Percentiles rank a stretch among this genome's conserved stretches.
phyloP scores from a whole-genome alignment of 2,797 vertebrate species.

The Rachycentron canadum region DNA sequence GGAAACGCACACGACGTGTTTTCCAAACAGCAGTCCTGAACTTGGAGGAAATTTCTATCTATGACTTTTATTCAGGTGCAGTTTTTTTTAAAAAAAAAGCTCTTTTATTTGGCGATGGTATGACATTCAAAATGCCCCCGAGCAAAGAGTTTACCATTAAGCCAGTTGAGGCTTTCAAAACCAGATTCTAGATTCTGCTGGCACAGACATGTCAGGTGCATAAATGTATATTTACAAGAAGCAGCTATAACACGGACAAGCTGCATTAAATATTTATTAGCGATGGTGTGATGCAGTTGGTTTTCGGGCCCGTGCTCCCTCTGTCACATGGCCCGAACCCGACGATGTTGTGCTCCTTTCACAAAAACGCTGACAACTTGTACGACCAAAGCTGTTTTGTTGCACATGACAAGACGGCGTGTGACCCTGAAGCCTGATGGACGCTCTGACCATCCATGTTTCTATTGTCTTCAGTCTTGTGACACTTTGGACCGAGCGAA shows the following conservation, averaged over 20 bases:
- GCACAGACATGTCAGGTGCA: background rate
- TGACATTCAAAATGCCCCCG: too few species aligned
- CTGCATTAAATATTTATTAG: background rate
- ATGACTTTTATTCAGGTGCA: background rate
- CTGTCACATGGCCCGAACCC: background rate
- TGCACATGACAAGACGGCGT: background rate
- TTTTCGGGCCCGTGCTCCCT: background rate
- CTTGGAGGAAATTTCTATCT: conserved; percentile 13
- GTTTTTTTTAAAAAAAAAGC: too few species aligned
- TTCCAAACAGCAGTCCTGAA: conserved; percentile 22
- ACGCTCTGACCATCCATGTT: too few species aligned
- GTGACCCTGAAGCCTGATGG: background rate
- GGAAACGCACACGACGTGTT: background rate
- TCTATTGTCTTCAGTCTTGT: background rate
- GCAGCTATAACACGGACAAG: background rate
- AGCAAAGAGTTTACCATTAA: too few species aligned
- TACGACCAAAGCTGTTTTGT: background rate
- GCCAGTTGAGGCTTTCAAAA: background rate
- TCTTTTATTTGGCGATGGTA: too few species aligned
- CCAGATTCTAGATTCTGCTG: background rate
- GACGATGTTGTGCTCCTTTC: conserved; percentile 8
- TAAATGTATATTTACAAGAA: background rate
- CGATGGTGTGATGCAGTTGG: background rate
- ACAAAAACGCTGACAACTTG: background rate
- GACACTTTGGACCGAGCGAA: background rate